A percentile compares a stretch with the other conserved stretches of the same genome.
Evolutionary conservation across 2,113 vertebrate species (phyloP).

Genomic region (Semnornis frantzii): DNA sequence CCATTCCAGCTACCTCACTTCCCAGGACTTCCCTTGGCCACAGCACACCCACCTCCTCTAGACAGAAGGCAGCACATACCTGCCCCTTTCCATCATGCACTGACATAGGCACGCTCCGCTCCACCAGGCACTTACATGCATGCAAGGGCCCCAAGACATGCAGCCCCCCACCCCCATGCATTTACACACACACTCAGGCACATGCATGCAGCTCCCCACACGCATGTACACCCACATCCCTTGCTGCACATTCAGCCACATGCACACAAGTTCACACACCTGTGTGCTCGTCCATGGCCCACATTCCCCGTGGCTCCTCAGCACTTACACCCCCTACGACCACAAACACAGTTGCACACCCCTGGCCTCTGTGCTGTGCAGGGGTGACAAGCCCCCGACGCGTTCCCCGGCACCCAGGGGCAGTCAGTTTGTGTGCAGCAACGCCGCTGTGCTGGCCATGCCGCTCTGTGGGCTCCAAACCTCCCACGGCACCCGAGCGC

Average conservation of each 20-base stretch:
- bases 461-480: accelerated
- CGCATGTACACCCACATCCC: background rate
- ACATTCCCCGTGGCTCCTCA: accelerated
- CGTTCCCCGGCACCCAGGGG: accelerated
- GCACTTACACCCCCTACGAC: background rate
- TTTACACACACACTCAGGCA: background rate
- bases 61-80: accelerated
- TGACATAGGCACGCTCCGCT: accelerated
- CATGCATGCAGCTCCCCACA: accelerated
- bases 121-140: accelerated
- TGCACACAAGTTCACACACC: background rate
- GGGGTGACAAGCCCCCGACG: accelerated
- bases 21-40: background rate
- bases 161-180: background rate
- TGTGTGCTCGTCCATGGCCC: accelerated
- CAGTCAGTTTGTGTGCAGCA: background rate
- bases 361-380: background rate
- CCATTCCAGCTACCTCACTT: accelerated
- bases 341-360: accelerated
- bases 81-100: accelerated
- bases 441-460: background rate
- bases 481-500: background rate
- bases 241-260: background rate
- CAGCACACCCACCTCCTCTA: accelerated
- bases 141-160: accelerated